Conservation (phyloP, 2,888 invertebrate species). For the Unio pictorum region DNA sequence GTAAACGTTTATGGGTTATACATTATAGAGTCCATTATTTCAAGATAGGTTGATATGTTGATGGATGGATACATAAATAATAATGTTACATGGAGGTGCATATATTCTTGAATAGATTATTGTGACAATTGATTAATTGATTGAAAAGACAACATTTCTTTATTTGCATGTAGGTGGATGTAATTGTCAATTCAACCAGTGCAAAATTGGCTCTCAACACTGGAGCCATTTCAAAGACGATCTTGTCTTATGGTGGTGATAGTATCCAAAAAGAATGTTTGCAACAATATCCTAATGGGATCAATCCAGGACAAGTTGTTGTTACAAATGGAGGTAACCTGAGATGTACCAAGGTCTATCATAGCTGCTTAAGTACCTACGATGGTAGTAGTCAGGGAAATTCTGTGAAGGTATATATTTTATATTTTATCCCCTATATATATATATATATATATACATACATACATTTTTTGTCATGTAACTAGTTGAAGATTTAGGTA, state of each 20-base stretch:
- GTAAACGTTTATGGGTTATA: too few relatives aligned
- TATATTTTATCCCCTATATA: too few relatives aligned
- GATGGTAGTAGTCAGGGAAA: constrained; percentile 21
- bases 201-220: constrained; percentile 10
- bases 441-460: too few relatives aligned
- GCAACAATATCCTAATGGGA: constrained; percentile 19
- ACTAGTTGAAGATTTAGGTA: too few relatives aligned
- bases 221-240: constrained; percentile 14
- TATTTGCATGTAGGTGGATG: constrained; percentile 23
- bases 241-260: constrained; percentile 19
- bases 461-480: too few relatives aligned
- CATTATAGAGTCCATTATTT: too few relatives aligned
- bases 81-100: too few relatives aligned
- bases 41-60: too few relatives aligned
- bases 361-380: constrained; percentile 21
- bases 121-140: not conserved
- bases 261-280: constrained; percentile 11
- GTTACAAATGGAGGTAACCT: constrained; percentile 27
- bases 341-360: constrained; percentile 20
- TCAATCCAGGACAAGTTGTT: constrained; percentile 20
- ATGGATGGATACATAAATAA: too few relatives aligned
- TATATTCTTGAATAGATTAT: too few relatives aligned
- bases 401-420: constrained; percentile 14
- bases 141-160: not conserved
- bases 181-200: constrained; percentile 30